Evolutionary conservation across 1,140 invertebrate genomes (phyloP).

Genomic region (Pogonomyrmex barbatus): DNA sequence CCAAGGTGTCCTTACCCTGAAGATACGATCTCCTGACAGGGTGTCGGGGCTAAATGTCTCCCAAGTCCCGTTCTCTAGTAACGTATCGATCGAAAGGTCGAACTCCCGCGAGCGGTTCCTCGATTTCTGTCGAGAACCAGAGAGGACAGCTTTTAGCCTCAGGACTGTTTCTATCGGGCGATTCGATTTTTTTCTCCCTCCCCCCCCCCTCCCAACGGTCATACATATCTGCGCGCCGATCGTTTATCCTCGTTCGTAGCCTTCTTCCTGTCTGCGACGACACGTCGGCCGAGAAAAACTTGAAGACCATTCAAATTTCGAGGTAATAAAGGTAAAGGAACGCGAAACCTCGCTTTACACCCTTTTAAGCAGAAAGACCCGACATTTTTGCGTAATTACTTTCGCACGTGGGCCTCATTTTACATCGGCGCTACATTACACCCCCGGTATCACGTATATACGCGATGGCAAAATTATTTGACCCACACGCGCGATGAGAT

Average conservation of each 20-base stretch:
- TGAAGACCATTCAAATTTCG: constrained; percentile 46
- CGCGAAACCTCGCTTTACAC: constrained; percentile 13
- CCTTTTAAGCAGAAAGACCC: neutral
- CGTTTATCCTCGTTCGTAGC: constrained; percentile 56
- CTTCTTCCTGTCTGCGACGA: neutral
- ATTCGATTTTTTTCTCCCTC: constrained; percentile 28
- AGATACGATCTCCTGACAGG: constrained; percentile 86
- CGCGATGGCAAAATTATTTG: neutral
- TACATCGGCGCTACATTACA: neutral
- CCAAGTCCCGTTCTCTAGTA: constrained; percentile 88
- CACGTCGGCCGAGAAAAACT: constrained; percentile 19
- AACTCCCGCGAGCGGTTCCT: constrained; percentile 85
- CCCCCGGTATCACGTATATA: too few species aligned
- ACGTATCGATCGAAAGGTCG: constrained; percentile 86
- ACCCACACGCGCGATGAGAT: neutral
- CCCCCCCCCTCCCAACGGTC: neutral
- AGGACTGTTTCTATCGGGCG: constrained; percentile 50
- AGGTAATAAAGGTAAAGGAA: constrained; percentile 26
- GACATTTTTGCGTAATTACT: constrained; percentile 50
- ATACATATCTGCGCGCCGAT: constrained; percentile 24
- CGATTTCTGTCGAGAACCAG: constrained; percentile 86
- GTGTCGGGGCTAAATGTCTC: constrained; percentile 87
- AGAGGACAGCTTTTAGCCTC: constrained; percentile 80
- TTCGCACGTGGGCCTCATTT: constrained; percentile 36
- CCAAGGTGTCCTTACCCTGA: constrained; percentile 85